A percentile compares a stretch with the other conserved stretches of the same genome.
phyloP scores from a whole-genome alignment of 2,113 vertebrate species.

The Notarius lentiginosus region DNA sequence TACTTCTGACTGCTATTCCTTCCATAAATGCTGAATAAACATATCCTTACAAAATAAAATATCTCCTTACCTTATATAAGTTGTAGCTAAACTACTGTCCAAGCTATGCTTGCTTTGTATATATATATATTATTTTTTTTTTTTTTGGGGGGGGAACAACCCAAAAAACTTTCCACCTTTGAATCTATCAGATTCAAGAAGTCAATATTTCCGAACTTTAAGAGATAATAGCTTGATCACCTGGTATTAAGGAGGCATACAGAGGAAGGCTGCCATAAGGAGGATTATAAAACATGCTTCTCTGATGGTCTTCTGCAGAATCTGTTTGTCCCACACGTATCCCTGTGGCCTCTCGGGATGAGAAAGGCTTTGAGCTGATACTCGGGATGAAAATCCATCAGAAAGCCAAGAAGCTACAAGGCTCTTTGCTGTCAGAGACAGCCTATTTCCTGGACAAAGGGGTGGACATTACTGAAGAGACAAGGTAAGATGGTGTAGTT shows the following conservation, averaged over 20 bases:
- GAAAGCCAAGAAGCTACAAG: slow-evolving; percentile 69
- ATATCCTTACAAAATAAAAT: too few relatives aligned
- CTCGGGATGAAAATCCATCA: slow-evolving; percentile 72
- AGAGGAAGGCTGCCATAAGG: neutral
- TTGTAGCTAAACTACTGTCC: neutral
- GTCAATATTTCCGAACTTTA: neutral
- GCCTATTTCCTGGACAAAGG: slow-evolving; percentile 67
- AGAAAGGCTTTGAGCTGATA: slow-evolving; percentile 80
- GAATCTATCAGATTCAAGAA: neutral
- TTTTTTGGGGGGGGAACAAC: too few relatives aligned
- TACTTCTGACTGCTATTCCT: neutral
- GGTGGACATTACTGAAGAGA: slow-evolving; percentile 73
- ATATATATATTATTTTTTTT: too few relatives aligned
- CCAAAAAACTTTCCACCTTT: neutral
- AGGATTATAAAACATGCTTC: neutral
- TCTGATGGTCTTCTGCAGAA: slow-evolving; percentile 59
- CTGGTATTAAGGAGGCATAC: neutral
- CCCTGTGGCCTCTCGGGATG: slow-evolving; percentile 76
- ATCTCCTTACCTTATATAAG: neutral
- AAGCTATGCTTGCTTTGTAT: too few relatives aligned
- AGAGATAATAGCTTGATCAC: neutral
- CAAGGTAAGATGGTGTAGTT: slow-evolving; percentile 61
- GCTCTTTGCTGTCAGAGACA: slow-evolving; percentile 70
- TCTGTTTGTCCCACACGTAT: slow-evolving; percentile 79
- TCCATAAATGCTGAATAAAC: neutral